phyloP scores from a whole-genome alignment of 2,797 vertebrate species.

The Gallinago nigripennis region DNA sequence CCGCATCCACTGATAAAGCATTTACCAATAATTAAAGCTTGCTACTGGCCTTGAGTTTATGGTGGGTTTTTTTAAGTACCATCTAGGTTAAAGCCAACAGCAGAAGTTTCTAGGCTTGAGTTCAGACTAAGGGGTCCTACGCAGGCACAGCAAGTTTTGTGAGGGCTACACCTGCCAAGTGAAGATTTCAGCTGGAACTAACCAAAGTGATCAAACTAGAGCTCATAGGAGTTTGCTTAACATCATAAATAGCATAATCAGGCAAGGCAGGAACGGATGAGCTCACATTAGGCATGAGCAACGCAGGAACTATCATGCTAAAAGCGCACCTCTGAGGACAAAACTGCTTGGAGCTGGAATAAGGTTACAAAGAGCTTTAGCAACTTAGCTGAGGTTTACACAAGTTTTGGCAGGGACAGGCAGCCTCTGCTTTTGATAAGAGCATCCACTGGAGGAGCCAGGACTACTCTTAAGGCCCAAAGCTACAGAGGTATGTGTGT shows the following conservation, averaged over 20 bases:
- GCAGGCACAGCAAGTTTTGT: not conserved
- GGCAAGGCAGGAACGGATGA: not conserved
- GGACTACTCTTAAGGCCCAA: not conserved
- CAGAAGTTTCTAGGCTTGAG: not conserved
- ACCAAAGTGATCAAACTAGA: not conserved
- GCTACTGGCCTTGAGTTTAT: not conserved
- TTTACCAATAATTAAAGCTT: not conserved
- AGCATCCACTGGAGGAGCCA: not conserved
- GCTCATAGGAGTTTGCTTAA: not conserved
- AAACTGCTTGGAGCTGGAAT: not conserved
- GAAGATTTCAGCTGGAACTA: not conserved
- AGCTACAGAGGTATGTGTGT: not conserved
- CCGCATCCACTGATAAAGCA: not conserved
- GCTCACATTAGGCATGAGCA: not conserved
- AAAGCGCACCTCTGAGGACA: not conserved
- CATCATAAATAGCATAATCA: not conserved
- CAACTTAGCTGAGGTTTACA: not conserved
- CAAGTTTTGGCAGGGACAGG: not conserved
- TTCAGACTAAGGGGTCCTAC: not conserved
- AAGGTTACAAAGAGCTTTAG: not conserved
- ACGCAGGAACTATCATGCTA: not conserved
- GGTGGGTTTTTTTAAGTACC: not conserved
- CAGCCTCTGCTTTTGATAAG: not conserved
- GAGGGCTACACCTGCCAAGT: not conserved
- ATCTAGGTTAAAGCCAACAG: not conserved